Evolutionary conservation across 2,113 vertebrate genomes (phyloP).

Genomic region (Cryptomyrus ogoouensis): DNA sequence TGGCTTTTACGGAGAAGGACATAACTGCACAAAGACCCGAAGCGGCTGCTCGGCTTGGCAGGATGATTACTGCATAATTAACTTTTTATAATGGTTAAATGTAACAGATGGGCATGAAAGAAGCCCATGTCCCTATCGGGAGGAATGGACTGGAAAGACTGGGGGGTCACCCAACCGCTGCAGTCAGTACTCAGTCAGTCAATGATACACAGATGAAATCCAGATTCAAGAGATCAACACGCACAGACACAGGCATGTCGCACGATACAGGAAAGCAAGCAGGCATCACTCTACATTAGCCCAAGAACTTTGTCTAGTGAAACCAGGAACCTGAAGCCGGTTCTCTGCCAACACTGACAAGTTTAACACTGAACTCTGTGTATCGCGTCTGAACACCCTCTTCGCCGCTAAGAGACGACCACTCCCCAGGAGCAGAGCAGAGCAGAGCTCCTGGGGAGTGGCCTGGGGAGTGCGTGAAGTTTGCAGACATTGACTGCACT

Average conservation of each 20-base stretch:
- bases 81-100: background rate
- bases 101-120: background rate
- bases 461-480: background rate
- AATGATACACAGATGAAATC: background rate
- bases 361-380: background rate
- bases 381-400: background rate
- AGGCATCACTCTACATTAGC: background rate
- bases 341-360: background rate
- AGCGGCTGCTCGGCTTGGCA: background rate
- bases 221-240: background rate
- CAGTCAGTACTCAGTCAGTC: slow-evolving; percentile 15
- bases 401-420: background rate
- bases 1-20: background rate
- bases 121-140: background rate
- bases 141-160: background rate
- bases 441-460: no score
- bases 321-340: background rate
- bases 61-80: background rate
- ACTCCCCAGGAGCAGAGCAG: background rate
- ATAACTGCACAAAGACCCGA: background rate
- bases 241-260: background rate
- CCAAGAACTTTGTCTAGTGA: background rate
- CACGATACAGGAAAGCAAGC: background rate
- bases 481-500: background rate
- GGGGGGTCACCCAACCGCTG: background rate